Conservation (phyloP, 2,113 vertebrate genomes). For the Cathartes aura region DNA sequence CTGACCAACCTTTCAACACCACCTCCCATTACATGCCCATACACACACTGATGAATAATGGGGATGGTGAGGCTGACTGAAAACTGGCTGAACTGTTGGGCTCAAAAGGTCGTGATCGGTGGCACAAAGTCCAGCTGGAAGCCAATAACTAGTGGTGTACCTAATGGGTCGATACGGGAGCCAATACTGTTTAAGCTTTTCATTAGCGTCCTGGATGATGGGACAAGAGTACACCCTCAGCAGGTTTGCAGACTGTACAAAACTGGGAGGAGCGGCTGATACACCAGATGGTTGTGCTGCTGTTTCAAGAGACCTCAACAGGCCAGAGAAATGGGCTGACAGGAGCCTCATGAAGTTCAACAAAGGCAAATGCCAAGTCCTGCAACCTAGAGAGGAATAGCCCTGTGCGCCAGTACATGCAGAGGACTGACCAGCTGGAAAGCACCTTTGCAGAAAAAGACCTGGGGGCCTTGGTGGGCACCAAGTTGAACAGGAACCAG, state of each 20-base stretch:
- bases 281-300: not conserved
- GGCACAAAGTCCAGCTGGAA: not conserved
- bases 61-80: not conserved
- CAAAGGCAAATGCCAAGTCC: not conserved
- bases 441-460: not conserved
- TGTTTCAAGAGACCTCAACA: not conserved
- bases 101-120: not conserved
- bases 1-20: not conserved
- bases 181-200: not conserved
- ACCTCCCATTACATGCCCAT: not conserved
- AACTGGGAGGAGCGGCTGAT: not conserved
- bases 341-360: not conserved
- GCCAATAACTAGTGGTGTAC: not conserved
- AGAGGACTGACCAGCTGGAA: not conserved
- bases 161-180: not conserved
- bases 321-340: not conserved
- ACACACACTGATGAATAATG: not conserved
- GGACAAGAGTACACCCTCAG: not conserved
- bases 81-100: not conserved
- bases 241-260: not conserved
- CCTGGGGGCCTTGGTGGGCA: not conserved
- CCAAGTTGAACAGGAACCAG: not conserved
- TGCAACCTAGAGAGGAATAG: not conserved
- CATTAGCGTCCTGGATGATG: not conserved
- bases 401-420: not conserved